Evolutionary conservation across 2,113 vertebrate genomes (phyloP), one percentile per base, ranked within the genome.

Genomic region (Scatophagus argus): DNA sequence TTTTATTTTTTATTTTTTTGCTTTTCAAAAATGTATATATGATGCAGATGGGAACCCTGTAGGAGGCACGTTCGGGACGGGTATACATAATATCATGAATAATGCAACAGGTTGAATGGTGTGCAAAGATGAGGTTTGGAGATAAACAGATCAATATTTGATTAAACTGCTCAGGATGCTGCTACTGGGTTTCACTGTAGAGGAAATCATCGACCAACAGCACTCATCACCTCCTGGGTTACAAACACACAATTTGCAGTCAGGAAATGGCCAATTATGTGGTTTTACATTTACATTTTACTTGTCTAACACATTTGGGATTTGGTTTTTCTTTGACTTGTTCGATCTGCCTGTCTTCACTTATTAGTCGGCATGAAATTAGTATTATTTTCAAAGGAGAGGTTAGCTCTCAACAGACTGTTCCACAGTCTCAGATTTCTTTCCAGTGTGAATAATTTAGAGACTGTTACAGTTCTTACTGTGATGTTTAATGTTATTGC

Each of bases 131-230:
- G 72, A 83, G 41, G 56, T 56, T 63, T 63, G 51, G 44, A 43
- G 47, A 69, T 80, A 87, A 80, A 91, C 64, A 68, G 83, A 88
- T 94, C 90, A 58, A 93, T 92, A 90, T 77, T 71, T 69, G 86
- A 91, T 91, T 85, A 90, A 91, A 70, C 58, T 2, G 8, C 46
- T 6, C 34, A 77, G 63, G 27, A 73, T 75, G 76, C 58, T 63
- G 39, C 36, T 44, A 16, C 31, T 29, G 23, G 29, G 21, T 47
- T 65, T 66, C 32, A 23, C 60, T 29, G 29, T 31, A 23, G 14
- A 44, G n/a, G 36, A 64, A 77, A 74, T 3, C 46, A 49, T 58
- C 25, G 31, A 77, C 31, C 66, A 41, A 17, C 73, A 62, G 2
- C 54, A 32, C 14, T 32, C 47, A 49, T 31, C 44, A 44, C 51